Evolutionary conservation across 1,140 invertebrate species (phyloP).

Genomic region (Camponotus floridanus): DNA sequence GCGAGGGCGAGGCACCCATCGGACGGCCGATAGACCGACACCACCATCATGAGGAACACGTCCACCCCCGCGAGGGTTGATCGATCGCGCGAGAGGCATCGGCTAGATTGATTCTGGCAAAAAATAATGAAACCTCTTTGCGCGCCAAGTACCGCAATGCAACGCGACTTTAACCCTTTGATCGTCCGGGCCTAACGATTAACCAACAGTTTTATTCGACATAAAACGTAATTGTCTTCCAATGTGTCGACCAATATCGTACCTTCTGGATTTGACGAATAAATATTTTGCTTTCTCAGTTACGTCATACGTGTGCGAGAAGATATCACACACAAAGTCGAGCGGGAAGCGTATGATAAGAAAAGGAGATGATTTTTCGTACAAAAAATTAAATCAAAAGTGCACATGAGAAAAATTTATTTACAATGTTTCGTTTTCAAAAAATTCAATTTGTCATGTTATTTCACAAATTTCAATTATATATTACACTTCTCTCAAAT

Average conservation of each 20-base stretch:
- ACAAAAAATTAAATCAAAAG: too few species aligned
- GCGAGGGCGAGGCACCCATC: slow-evolving; percentile 24
- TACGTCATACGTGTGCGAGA: neutral
- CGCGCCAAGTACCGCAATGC: slow-evolving; percentile 2
- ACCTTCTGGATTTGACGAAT: slow-evolving; percentile 19
- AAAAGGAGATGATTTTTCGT: too few species aligned
- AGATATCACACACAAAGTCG: too few species aligned
- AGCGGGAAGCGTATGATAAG: too few species aligned
- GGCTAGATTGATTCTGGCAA: slow-evolving; percentile 47
- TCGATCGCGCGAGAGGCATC: slow-evolving; percentile 45
- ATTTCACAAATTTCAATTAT: too few species aligned
- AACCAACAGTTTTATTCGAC: slow-evolving; percentile 43
- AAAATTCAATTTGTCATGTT: too few species aligned
- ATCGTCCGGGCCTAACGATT: slow-evolving; percentile 55
- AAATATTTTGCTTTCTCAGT: neutral
- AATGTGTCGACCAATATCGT: slow-evolving; percentile 28
- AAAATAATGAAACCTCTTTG: slow-evolving; percentile 51
- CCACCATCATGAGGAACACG: slow-evolving; percentile 41
- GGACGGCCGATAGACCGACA: slow-evolving; percentile 48
- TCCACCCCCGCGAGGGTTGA: slow-evolving; percentile 52
- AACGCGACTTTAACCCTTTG: slow-evolving; percentile 50
- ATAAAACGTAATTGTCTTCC: slow-evolving; percentile 33
- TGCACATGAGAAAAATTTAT: too few species aligned
- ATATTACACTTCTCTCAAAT: too few species aligned
- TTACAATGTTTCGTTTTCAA: too few species aligned